These are phyloP conservation scores for Zaprionus gabonicus DNA, from an alignment of 1,140 invertebrate genomes.

Conservation along the genomic window DNA sequence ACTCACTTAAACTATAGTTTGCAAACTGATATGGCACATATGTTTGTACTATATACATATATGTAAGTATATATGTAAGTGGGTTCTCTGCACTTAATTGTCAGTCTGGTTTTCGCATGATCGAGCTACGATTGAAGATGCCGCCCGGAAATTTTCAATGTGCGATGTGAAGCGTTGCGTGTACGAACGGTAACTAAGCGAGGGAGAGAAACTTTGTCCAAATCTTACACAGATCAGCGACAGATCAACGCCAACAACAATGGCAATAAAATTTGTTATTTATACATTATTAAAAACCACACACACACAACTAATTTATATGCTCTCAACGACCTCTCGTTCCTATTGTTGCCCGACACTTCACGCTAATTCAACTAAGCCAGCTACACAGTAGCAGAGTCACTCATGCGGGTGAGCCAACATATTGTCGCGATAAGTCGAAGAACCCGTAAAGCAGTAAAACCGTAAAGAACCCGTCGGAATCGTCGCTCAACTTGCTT, in stretches of 20 bases:
- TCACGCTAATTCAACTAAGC: constrained; percentile 23
- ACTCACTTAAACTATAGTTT: not conserved
- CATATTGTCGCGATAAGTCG: constrained; percentile 10
- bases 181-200: constrained; percentile 13
- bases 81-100: not conserved
- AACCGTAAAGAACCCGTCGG: not conserved
- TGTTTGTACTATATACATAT: not conserved
- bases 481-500: constrained; percentile 1
- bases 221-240: constrained; percentile 21
- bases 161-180: constrained; percentile 15
- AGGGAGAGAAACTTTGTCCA: constrained; percentile 1
- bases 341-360: constrained; percentile 45
- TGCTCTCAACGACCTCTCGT: constrained; percentile 45
- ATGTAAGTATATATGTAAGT: no score
- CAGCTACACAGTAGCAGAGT: not conserved
- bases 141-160: constrained; percentile 4
- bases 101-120: not conserved
- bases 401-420: constrained; percentile 17
- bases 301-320: constrained; percentile 63
- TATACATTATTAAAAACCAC: constrained; percentile 20
- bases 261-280: constrained; percentile 41
- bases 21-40: not conserved
- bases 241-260: constrained; percentile 26
- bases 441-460: not conserved
- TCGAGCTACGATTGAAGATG: not conserved